These are phyloP conservation scores for Tetranychus piercei DNA, from an alignment of 2,888 invertebrate species.

Conservation along the genomic window DNA sequence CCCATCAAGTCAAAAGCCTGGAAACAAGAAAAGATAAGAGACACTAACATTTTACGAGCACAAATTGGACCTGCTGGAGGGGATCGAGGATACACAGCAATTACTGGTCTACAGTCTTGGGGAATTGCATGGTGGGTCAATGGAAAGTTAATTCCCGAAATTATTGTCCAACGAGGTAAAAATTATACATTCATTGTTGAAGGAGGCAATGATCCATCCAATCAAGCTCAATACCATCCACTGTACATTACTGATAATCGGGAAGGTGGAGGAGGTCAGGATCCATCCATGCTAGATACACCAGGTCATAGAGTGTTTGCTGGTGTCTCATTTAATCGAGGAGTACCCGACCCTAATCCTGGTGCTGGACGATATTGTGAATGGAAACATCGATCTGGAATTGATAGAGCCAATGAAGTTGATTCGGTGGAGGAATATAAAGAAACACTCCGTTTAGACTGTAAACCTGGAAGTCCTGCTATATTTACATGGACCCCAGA, in stretches of 20 bases:
- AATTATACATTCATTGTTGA: conserved; percentile 70
- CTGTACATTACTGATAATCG: conserved; percentile 70
- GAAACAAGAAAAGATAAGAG: conserved; percentile 32
- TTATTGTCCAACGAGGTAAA: conserved; percentile 65
- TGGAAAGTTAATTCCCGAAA: conserved; percentile 68
- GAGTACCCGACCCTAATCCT: conserved; percentile 17
- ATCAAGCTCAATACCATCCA: conserved; percentile 71
- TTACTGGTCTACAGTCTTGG: conserved; percentile 42
- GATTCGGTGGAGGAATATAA: conserved; percentile 58
- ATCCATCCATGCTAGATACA: conserved; percentile 44
- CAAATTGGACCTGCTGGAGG: conserved; percentile 86
- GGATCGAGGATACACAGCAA: conserved; percentile 68
- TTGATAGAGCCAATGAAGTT: conserved; percentile 47
- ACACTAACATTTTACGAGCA: conserved; percentile 49
- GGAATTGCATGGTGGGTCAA: conserved; percentile 87
- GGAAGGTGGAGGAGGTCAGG: conserved; percentile 69
- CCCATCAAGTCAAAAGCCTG: conserved; percentile 14
- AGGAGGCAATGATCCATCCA: conserved; percentile 57
- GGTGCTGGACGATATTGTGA: conserved; percentile 63
- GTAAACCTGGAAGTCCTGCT: conserved; percentile 47
- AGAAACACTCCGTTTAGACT: conserved; percentile 52
- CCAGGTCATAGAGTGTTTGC: conserved; percentile 53
- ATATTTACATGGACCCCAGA: conserved; percentile 67
- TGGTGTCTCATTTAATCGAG: conserved; percentile 42
- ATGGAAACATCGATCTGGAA: conserved; percentile 38